Percentiles rank a stretch among this genome's conserved stretches.
These are phyloP conservation scores for Hyles euphorbiae DNA, from an alignment of 1,140 invertebrate species.

Conservation along the genomic window DNA sequence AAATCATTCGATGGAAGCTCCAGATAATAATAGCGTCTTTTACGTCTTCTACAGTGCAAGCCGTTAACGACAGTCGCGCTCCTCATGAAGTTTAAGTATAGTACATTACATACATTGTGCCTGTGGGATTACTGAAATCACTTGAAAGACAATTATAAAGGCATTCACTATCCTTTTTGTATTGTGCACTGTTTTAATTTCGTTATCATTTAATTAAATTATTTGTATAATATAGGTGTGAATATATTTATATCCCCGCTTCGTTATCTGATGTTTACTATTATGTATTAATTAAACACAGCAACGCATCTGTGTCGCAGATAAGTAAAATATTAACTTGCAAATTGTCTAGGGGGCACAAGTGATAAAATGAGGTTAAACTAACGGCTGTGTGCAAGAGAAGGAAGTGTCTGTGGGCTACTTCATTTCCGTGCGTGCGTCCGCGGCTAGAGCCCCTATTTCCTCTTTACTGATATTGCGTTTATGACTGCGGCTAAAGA, in stretches of 20 bases:
- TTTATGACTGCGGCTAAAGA: slow-evolving; percentile 30
- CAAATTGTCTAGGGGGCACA: neutral
- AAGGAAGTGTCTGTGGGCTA: slow-evolving; percentile 29
- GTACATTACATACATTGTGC: neutral
- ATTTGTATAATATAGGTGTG: no score
- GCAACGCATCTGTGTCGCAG: neutral
- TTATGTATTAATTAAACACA: neutral
- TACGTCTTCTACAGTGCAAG: neutral
- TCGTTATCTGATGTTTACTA: neutral
- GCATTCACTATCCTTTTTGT: neutral
- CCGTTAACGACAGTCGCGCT: neutral
- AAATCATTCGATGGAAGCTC: neutral
- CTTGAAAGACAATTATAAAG: neutral
- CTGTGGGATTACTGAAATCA: neutral
- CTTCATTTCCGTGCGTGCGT: slow-evolving; percentile 52
- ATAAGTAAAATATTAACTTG: neutral
- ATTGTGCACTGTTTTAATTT: neutral
- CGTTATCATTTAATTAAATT: neutral
- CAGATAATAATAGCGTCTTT: neutral
- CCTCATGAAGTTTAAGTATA: neutral
- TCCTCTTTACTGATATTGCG: slow-evolving; percentile 32
- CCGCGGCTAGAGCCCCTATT: slow-evolving; percentile 36
- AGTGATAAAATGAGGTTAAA: slow-evolving; percentile 9
- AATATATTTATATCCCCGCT: no score
- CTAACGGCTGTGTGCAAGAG: slow-evolving; percentile 26